Base-by-base conservation (phyloP, 2,113 vertebrate genomes). In the Noturus placidus region DNA sequence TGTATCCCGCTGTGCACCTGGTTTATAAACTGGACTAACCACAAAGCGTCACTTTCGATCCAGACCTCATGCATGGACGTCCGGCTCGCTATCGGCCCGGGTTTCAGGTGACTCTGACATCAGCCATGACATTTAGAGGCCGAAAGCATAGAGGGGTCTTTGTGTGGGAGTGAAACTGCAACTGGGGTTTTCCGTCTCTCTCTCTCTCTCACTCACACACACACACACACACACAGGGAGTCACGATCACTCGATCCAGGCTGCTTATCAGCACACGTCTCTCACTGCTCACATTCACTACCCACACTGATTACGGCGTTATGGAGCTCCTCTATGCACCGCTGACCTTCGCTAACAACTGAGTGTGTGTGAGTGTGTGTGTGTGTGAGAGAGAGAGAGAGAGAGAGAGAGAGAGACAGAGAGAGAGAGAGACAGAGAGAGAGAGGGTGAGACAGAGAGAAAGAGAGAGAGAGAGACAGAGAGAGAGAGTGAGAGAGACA, bases 71-170 rank as follows among this genome's bases (percentile, higher is more conserved):
- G 35, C 35, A 17, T 69, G 20, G 56, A 67, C 65, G 57, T 27
- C 50, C 52, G 10, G 65, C 27, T 72, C 87, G 42, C 74, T 42
- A 81, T 86, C 80, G 67, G 63, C 35, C 76, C 2, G 17, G 59
- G 78, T 83, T 83, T 87, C 52, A 87, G 69, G 85, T 54, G 69
- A 38, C 20, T 85, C 67, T 89, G 89, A 91, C 90, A 90, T 90
- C 89, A 91, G 80, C 42, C 57, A 35, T 92, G 87, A 85, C 90
- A 88, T 91, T 90, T 87, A 69, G 19, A 87, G 80, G 25, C 81
- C 13, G 4, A 50, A 82, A 20, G 84, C 76, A 90, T 52, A 92
- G 77, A 80, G 83, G 74, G 46, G 70, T 84, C 85, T 91, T 91
- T 92, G 89, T 91, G 61, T 42, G 22, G 33, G 25, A 35, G 33